Base-by-base conservation (phyloP, 1,140 invertebrate genomes). In the Telenomus remus region DNA sequence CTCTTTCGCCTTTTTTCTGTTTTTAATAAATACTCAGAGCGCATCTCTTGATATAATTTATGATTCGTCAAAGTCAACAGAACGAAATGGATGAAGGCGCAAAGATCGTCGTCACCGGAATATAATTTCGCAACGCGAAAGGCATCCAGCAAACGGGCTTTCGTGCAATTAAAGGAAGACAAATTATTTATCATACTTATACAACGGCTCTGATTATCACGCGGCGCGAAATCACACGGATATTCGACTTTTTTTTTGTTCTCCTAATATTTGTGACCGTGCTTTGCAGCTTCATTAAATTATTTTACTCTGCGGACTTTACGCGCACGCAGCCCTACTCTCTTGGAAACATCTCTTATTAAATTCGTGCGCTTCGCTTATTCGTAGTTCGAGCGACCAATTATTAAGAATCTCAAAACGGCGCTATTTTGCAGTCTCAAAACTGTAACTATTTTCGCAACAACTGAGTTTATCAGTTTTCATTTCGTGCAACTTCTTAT, bases 41-140 rank as follows among this genome's bases (percentile, higher is more conserved):
- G 47, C 63, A 66, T 63, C 57, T 68, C 55, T 61, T 50, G 46
- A 48, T 66, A 70, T 71, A 76, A 71, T 76, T 76, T 71, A 71
- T 57, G 74, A 76, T 57, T 71, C 63, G 74, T 77, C 74, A 71
- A 77, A 77, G 74, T 77, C 74, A 71, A 68, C 66, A 76, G 48
- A 61, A 63, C 53, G 53, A 72, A 72, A 72, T 73, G 64, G 65
- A 73, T 73, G 69, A 65, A 16, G 48, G 57, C 49, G 68, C 51
- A 64, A 72, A 73, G 75, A 77, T 57, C 49, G 63, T 51, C 50
- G 43, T 51, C 46, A 35, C 51, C 53, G 54, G 48, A 68, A 77
- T 72, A 69, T 77, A 63, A 76, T 71, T 76, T 69, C 15, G n/a
- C n/a, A 44, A 57, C 66, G 46, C 60, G 60, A 59, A 69, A 65